These are phyloP conservation scores for Cataglyphis livida DNA, from an alignment of 2,888 invertebrate species.

Conservation along the genomic window DNA sequence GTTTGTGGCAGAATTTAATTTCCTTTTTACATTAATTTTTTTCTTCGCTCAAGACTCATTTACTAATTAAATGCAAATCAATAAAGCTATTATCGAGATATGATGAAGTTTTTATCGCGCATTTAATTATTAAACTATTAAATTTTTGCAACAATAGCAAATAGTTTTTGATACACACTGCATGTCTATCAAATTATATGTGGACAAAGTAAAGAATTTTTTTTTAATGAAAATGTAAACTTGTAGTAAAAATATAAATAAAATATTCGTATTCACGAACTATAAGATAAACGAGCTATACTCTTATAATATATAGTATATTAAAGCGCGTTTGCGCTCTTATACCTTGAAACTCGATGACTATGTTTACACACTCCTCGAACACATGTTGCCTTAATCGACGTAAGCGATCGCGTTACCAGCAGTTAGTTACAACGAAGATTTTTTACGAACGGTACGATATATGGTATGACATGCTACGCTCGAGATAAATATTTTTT, in stretches of 20 bases:
- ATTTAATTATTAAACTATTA: neutral
- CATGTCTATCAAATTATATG: neutral
- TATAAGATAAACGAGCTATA: neutral
- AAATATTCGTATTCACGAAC: neutral
- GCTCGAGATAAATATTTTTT: slow-evolving; percentile 29
- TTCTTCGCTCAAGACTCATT: neutral
- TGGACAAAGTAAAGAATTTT: neutral
- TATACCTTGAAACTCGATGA: slow-evolving; percentile 57
- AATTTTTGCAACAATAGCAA: neutral
- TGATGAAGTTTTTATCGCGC: neutral
- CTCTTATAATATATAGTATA: slow-evolving; percentile 22
- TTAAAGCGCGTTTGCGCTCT: slow-evolving; percentile 40
- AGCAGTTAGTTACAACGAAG: slow-evolving; percentile 35
- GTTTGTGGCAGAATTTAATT: neutral
- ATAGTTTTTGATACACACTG: neutral
- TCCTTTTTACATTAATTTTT: neutral
- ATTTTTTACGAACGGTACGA: slow-evolving; percentile 25
- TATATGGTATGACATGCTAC: neutral
- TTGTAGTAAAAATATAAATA: slow-evolving; percentile 2
- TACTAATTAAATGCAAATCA: neutral
- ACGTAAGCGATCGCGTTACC: slow-evolving; percentile 49
- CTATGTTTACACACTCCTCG: slow-evolving; percentile 59
- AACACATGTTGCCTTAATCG: slow-evolving; percentile 61
- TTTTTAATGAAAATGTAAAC: neutral
- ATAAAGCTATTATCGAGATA: neutral